Evolutionary conservation across 2,888 invertebrate species (phyloP).

Genomic region (Orthosia gothica): DNA sequence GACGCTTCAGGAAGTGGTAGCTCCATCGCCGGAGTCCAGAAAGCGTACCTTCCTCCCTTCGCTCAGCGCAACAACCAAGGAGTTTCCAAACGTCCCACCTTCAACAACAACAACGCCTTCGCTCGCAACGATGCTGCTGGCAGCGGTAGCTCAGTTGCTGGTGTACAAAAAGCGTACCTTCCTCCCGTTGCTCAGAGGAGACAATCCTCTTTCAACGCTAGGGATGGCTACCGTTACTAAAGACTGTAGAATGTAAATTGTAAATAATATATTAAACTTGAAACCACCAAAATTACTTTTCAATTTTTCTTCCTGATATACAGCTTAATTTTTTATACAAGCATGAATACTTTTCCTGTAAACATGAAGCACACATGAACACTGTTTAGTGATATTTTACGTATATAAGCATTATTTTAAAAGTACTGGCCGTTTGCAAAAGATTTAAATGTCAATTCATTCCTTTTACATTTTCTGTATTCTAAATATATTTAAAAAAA

Average conservation of each 20-base stretch:
- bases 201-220: conserved; percentile 73
- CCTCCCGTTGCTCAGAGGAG: conserved; percentile 74
- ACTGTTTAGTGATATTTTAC: too few relatives aligned
- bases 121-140: conserved; percentile 73
- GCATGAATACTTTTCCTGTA: too few relatives aligned
- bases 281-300: conserved; percentile 5
- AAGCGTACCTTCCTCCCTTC: conserved; percentile 79
- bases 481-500: too few relatives aligned
- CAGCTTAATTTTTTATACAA: too few relatives aligned
- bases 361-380: too few relatives aligned
- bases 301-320: neutral
- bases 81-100: conserved; percentile 51
- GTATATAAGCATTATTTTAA: too few relatives aligned
- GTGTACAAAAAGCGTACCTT: conserved; percentile 76
- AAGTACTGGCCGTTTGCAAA: too few relatives aligned
- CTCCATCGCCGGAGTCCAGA: conserved; percentile 61
- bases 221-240: conserved; percentile 78
- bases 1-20: conserved; percentile 69
- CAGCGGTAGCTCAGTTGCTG: conserved; percentile 44
- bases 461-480: too few relatives aligned
- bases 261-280: conserved; percentile 57
- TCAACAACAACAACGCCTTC: conserved; percentile 57
- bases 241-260: conserved; percentile 46
- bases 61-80: neutral
- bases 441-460: too few relatives aligned